Percentiles rank a stretch among this genome's conserved stretches.
Evolutionary conservation across 2,888 invertebrate species (phyloP).

Genomic region (Anodontia alba): DNA sequence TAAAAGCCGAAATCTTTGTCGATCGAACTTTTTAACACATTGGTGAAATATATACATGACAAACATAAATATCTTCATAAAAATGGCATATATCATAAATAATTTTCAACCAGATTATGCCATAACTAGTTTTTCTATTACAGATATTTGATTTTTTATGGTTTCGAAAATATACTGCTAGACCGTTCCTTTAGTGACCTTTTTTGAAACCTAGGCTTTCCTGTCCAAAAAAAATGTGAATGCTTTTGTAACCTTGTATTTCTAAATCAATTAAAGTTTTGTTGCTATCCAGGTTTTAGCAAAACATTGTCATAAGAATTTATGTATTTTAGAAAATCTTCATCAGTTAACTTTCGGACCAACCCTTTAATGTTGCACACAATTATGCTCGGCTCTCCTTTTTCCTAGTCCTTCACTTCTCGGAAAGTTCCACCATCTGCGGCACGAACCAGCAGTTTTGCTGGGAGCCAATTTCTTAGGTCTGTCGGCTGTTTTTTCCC

Average conservation of each 20-base stretch:
- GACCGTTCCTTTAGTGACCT: constrained; percentile 28
- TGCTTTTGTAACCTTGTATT: constrained; percentile 20
- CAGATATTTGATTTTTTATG: constrained; percentile 5
- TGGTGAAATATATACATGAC: constrained; percentile 28
- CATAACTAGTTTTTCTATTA: constrained; percentile 14
- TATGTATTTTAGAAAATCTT: constrained; percentile 19
- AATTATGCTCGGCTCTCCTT: too few species aligned
- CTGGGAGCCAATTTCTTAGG: too few species aligned
- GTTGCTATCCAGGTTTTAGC: constrained; percentile 30
- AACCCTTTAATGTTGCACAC: constrained; percentile 25
- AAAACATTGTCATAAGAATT: constrained; percentile 22
- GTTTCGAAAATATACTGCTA: constrained; percentile 27
- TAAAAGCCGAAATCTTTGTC: constrained; percentile 21
- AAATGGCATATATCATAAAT: constrained; percentile 15
- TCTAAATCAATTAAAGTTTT: neutral
- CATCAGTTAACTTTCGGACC: constrained; percentile 14
- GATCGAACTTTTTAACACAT: constrained; percentile 18
- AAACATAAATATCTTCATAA: constrained; percentile 31
- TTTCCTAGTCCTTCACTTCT: too few species aligned
- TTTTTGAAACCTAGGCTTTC: constrained; percentile 9
- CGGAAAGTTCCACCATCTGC: too few species aligned
- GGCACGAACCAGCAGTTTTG: too few species aligned
- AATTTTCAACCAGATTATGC: constrained; percentile 36
- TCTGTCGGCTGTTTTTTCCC: too few species aligned
- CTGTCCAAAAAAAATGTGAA: constrained; percentile 23